phyloP scores from a whole-genome alignment of 2,797 vertebrate species.

The Parauchenoglanis punctatus region DNA sequence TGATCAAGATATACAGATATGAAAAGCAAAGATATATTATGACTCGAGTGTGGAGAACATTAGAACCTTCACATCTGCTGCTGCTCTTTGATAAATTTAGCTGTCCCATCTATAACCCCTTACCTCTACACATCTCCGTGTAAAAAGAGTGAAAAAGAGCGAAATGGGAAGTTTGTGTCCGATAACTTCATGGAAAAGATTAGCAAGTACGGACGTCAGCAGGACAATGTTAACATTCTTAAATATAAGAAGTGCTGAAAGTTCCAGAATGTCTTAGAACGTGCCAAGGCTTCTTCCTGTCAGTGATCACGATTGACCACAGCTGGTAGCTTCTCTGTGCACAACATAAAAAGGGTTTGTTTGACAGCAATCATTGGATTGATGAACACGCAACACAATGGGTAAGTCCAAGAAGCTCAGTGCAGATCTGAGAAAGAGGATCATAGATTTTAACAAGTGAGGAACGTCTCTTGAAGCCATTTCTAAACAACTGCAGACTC shows the following conservation, averaged over 20 bases:
- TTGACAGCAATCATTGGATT: background rate
- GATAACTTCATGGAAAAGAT: background rate
- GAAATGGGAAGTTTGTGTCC: background rate
- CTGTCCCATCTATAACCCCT: no score
- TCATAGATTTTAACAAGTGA: no score
- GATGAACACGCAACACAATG: no score
- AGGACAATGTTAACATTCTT: background rate
- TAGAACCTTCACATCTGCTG: conserved; percentile 45
- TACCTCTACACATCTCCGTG: background rate
- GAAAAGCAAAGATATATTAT: conserved; percentile 74
- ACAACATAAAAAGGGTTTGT: no score
- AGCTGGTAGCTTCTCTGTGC: no score
- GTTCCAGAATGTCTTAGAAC: no score
- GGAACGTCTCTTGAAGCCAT: no score
- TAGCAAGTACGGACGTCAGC: background rate
- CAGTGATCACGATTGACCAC: no score
- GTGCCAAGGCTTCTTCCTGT: no score
- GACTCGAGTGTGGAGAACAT: conserved; percentile 62
- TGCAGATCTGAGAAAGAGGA: no score
- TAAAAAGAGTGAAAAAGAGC: background rate
- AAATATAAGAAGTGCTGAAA: background rate
- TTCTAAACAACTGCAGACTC: no score
- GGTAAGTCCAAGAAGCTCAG: no score
- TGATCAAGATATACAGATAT: conserved; percentile 65
- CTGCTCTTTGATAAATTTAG: conserved; percentile 46